phyloP scores from a whole-genome alignment of 2,113 vertebrate genomes.

The Amphilophus citrinellus region DNA sequence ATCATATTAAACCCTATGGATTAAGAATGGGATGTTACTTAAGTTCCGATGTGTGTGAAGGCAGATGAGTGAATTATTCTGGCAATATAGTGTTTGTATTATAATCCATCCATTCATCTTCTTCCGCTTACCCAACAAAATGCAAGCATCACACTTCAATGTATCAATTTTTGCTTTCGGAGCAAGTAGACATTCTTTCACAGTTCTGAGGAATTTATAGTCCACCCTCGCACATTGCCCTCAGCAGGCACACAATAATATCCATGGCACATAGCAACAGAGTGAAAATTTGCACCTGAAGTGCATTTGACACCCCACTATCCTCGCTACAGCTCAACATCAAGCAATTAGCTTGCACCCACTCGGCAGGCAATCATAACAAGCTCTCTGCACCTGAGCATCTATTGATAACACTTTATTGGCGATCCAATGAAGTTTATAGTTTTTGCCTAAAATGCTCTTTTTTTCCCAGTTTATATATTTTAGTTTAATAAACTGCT shows the following conservation, averaged over 20 bases:
- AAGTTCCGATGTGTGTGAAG: no score
- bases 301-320: constrained; percentile 48
- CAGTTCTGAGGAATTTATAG: constrained; percentile 17
- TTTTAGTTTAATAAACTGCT: background rate
- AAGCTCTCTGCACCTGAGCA: constrained; percentile 27
- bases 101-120: no score
- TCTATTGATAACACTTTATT: constrained; percentile 40
- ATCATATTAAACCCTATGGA: no score
- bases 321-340: constrained; percentile 25
- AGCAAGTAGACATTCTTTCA: background rate
- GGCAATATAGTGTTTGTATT: no score
- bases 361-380: constrained; percentile 20
- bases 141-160: no score
- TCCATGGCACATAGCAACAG: constrained; percentile 18
- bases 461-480: background rate
- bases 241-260: constrained; percentile 23
- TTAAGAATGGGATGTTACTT: no score
- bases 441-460: background rate
- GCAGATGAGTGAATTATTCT: no score
- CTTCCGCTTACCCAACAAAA: no score
- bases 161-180: background rate
- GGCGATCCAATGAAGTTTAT: constrained; percentile 7
- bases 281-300: constrained; percentile 47
- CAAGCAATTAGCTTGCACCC: constrained; percentile 44
- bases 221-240: constrained; percentile 43